Conservation (phyloP, 2,797 vertebrate genomes). For the Sardinella longiceps region DNA sequence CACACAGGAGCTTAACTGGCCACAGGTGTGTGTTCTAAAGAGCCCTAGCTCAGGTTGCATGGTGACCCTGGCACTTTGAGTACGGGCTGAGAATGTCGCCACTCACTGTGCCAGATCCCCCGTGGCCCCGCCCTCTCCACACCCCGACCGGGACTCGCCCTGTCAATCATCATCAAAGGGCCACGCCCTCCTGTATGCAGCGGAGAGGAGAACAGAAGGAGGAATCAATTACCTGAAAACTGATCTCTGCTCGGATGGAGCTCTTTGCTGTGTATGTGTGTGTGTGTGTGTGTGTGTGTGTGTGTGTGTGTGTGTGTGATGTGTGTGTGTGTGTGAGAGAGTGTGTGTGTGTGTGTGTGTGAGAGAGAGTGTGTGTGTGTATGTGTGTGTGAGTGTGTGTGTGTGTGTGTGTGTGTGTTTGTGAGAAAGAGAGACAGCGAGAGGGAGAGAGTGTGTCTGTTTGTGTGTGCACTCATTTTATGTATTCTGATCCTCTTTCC, state of each 20-base stretch:
- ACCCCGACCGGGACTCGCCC: background rate
- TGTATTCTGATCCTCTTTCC: no score
- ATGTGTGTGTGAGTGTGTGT: no score
- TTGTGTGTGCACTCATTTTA: no score
- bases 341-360: no score
- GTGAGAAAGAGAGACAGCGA: no score
- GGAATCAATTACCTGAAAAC: conserved; percentile 8
- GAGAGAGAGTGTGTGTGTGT: no score
- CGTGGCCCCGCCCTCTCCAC: background rate
- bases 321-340: no score
- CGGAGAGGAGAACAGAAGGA: background rate
- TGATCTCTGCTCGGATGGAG: background rate
- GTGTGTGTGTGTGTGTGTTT: no score
- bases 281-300: no score
- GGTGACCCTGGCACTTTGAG: background rate
- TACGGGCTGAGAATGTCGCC: background rate
- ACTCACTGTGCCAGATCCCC: conserved; percentile 5
- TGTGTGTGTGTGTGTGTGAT: no score
- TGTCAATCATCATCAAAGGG: conserved; percentile 18
- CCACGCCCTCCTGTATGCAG: background rate
- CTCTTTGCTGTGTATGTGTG: background rate
- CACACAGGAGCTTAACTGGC: background rate
- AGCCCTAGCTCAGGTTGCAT: background rate
- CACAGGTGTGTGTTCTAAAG: conserved; percentile 20
- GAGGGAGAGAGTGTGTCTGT: no score